phyloP scores from a whole-genome alignment of 2,888 invertebrate species.

The Hedya salicella region DNA sequence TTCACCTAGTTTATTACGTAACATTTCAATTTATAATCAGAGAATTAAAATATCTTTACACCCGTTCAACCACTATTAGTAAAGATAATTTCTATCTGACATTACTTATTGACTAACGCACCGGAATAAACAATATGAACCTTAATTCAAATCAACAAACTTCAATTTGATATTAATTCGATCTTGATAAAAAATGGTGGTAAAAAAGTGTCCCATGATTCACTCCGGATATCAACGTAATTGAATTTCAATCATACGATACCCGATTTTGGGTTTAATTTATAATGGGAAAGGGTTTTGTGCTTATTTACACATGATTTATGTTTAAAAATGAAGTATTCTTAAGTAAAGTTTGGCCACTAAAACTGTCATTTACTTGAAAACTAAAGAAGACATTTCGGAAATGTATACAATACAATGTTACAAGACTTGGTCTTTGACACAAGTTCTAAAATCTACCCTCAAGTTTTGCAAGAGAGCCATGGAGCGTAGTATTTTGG shows the following conservation, averaged over 20 bases:
- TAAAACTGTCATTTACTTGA: neutral
- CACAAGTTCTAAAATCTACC: too few species aligned
- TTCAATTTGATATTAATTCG: neutral
- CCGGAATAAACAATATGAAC: neutral
- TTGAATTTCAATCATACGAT: conserved; percentile 2
- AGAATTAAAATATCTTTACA: conserved; percentile 34
- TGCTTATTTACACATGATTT: conserved; percentile 25
- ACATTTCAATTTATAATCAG: conserved; percentile 38
- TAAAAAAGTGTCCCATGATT: conserved; percentile 27
- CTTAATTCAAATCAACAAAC: neutral
- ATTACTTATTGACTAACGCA: conserved; percentile 7
- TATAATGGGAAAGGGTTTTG: conserved; percentile 6
- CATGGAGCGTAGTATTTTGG: too few species aligned
- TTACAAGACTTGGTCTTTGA: too few species aligned
- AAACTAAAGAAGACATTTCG: neutral
- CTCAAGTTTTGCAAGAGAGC: too few species aligned
- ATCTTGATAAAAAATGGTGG: conserved; percentile 15
- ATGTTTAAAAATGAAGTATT: conserved; percentile 8
- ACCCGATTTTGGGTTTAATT: conserved; percentile 12
- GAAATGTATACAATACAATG: neutral
- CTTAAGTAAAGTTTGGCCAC: conserved; percentile 4
- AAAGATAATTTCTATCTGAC: conserved; percentile 17
- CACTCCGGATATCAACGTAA: neutral
- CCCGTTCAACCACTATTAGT: conserved; percentile 34
- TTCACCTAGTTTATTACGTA: conserved; percentile 30